Percentiles rank a stretch among this genome's conserved stretches.
Conservation (phyloP, 2,888 invertebrate genomes). For the Apamea epomidion region DNA sequence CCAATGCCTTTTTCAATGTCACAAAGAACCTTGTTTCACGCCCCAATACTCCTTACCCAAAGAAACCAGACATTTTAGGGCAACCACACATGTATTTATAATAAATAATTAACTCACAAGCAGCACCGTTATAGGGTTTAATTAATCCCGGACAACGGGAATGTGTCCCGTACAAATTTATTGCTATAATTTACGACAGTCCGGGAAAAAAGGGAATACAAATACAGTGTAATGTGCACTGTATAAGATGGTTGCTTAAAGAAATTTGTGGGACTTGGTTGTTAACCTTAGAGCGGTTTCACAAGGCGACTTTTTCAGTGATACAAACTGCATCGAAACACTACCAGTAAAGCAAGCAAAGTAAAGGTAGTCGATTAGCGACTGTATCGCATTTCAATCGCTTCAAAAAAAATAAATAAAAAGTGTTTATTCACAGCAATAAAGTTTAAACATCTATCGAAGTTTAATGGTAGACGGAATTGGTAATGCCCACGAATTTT, state of each 20-base stretch:
- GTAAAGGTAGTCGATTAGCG: background rate
- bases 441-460: too few species aligned
- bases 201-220: constrained; percentile 85
- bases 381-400: background rate
- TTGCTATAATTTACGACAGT: constrained; percentile 85
- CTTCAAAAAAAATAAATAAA: too few species aligned
- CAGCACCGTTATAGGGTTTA: constrained; percentile 82
- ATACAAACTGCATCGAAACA: background rate
- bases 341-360: background rate
- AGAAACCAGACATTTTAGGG: constrained; percentile 59
- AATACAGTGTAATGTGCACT: constrained; percentile 77
- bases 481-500: background rate
- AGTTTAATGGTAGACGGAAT: background rate
- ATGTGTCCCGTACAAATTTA: constrained; percentile 84
- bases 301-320: background rate
- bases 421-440: too few species aligned
- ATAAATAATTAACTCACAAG: constrained; percentile 70
- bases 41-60: constrained; percentile 14
- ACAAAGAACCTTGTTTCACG: constrained; percentile 6
- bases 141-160: constrained; percentile 84
- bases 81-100: constrained; percentile 65
- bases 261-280: constrained; percentile 35
- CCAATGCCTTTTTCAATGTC: constrained; percentile 30
- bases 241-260: constrained; percentile 69
- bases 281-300: background rate